Conservation (phyloP, 1,140 invertebrate species). For the Drosophila parvula region DNA sequence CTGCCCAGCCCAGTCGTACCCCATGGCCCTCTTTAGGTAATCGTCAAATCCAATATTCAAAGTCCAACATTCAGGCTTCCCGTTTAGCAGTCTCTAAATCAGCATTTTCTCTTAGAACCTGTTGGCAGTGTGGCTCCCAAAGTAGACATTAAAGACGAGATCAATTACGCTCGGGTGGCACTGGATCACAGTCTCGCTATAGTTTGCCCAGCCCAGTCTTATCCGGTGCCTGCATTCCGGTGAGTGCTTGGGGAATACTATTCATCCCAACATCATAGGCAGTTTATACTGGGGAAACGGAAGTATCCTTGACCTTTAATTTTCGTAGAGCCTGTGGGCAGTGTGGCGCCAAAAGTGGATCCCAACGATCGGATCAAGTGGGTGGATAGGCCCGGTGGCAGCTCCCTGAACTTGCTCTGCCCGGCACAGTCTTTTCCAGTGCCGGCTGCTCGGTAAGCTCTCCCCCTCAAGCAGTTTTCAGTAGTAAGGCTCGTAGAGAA, state of each 20-base stretch:
- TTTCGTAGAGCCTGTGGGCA: conserved; percentile 89
- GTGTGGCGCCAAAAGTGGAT: conserved; percentile 90
- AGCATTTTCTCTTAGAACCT: conserved; percentile 85
- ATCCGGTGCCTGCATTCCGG: conserved; percentile 87
- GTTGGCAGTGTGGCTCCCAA: conserved; percentile 89
- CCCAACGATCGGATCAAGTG: conserved; percentile 86
- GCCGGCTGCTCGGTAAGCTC: conserved; percentile 86
- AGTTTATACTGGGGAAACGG: conserved; percentile 8
- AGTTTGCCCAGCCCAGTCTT: conserved; percentile 88
- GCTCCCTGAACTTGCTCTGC: conserved; percentile 85
- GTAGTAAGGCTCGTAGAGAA: too few relatives aligned
- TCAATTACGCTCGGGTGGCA: conserved; percentile 63
- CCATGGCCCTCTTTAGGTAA: conserved; percentile 87
- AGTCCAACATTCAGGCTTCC: conserved; percentile 47
- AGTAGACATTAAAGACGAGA: conserved; percentile 84
- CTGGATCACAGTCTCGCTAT: conserved; percentile 85
- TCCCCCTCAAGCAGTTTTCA: conserved; percentile 50
- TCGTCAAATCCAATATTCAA: not conserved
- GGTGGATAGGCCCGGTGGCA: conserved; percentile 57
- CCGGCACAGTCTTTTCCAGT: conserved; percentile 88
- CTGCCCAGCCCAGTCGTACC: conserved; percentile 88
- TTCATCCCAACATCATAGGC: conserved; percentile 31
- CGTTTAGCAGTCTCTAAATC: not conserved
- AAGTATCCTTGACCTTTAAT: too few relatives aligned
- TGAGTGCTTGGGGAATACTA: conserved; percentile 71